phyloP scores from a whole-genome alignment of 2,888 invertebrate species.

The Agrotis exclamationis region DNA sequence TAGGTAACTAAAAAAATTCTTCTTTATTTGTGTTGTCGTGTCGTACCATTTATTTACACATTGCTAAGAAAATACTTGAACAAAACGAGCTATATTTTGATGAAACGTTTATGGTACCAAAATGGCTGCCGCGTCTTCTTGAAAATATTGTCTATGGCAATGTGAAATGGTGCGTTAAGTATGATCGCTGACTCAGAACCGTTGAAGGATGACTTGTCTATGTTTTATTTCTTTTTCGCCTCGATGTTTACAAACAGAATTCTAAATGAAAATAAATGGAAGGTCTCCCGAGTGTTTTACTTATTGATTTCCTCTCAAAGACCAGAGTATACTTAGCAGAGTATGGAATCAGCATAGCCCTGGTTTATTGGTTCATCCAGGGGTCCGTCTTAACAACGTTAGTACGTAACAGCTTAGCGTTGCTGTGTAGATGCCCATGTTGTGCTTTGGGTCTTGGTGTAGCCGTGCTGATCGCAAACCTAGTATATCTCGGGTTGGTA shows the following conservation, averaged over 20 bases:
- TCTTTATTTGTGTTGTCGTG: not conserved
- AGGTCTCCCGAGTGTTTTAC: conserved; percentile 1
- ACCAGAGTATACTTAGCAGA: no score
- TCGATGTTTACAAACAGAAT: conserved; percentile 16
- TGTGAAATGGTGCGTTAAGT: conserved; percentile 60
- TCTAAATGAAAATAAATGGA: not conserved
- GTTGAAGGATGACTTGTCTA: conserved; percentile 27
- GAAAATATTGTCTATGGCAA: conserved; percentile 48
- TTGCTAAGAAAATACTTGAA: conserved; percentile 11
- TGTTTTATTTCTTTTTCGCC: conserved; percentile 15
- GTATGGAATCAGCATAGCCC: no score
- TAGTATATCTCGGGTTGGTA: no score
- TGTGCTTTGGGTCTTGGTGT: no score
- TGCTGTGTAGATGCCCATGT: no score
- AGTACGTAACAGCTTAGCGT: no score
- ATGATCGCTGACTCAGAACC: conserved; percentile 55
- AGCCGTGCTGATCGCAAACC: no score
- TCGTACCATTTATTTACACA: conserved; percentile 3
- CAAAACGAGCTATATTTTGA: conserved; percentile 9
- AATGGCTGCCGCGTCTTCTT: conserved; percentile 38
- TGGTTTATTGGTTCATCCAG: no score
- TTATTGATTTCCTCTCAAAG: conserved; percentile 13
- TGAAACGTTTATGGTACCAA: conserved; percentile 37
- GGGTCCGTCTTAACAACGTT: no score
- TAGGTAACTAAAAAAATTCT: not conserved